These are phyloP conservation scores for Dendrolimus houi DNA, from an alignment of 2,888 invertebrate species.

Conservation along the genomic window DNA sequence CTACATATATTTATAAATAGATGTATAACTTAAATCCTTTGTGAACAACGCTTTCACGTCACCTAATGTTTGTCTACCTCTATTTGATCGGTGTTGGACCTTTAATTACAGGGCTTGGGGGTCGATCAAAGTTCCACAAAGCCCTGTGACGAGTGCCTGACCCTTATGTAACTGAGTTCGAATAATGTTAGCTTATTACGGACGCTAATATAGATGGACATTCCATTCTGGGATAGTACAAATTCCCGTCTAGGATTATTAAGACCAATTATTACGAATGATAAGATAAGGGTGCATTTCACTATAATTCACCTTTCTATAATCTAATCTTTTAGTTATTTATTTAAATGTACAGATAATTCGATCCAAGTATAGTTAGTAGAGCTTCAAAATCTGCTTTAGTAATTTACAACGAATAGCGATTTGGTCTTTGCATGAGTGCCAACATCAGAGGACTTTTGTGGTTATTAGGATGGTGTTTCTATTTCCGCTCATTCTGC, in stretches of 20 bases:
- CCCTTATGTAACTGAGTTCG: background rate
- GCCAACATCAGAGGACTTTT: too few relatives aligned
- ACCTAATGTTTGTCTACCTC: background rate
- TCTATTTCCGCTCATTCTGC: too few relatives aligned
- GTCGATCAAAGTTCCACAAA: background rate
- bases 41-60: too few relatives aligned
- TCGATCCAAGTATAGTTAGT: too few relatives aligned
- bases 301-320: background rate
- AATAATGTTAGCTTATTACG: background rate
- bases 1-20: too few relatives aligned
- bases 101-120: slow-evolving; percentile 5
- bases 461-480: too few relatives aligned
- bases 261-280: background rate
- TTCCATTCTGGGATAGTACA: background rate
- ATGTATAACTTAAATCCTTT: too few relatives aligned
- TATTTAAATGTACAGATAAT: too few relatives aligned
- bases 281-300: background rate
- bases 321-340: too few relatives aligned
- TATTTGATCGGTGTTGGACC: background rate
- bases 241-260: background rate
- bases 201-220: background rate
- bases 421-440: too few relatives aligned
- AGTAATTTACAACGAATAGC: too few relatives aligned
- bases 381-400: too few relatives aligned
- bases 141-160: background rate